Base-by-base conservation (phyloP, 2,888 invertebrate species). In the Eustalomyia histrio region DNA sequence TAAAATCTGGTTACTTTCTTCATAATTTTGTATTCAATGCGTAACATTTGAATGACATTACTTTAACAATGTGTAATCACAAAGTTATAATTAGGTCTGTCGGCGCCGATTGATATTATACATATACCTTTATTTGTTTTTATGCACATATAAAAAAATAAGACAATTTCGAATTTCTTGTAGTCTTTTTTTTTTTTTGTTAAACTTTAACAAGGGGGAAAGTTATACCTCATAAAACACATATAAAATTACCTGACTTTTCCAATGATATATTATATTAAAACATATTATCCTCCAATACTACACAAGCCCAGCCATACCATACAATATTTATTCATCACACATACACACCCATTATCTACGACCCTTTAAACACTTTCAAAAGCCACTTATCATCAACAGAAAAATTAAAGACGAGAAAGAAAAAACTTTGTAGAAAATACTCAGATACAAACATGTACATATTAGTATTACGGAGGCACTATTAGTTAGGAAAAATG, bases 331-430 rank as follows among this genome's bases (percentile, higher is more conserved):
- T 58, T 16, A 39, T 55, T 53, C 55, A 55, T 35, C 43, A 35
- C 57, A 60, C 43, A 35, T 50, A 60, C 71, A 43, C 64, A 64
- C 39, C 69, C 39, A 52, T 33, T 14, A 50, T 47, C 29, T 43
- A 67, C 61, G 61, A 67, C 53, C 50, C 67, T 60, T 72, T 72
- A 61, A 61, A 76, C 29, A 57, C 57, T 76, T 68, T 69, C 60
- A 55, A 61, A 65, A 67, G 55, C 39, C 67, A 67, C 76, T 72
- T 78, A 67, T 68, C 63, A 67, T 57, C 17, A 12, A 18, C 6
- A 29, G 4, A 24, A 57, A 58, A 18, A 33, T 17, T 14, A 6
- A 57, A 55, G 68, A 39, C 35, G 14, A 53, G 12, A n/a, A 39
- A 21, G 61, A 39, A 43, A 64, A 29, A 29, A 29, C 29, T 7